These are phyloP conservation scores for Neoarius graeffei DNA, from an alignment of 2,113 vertebrate genomes.

Conservation along the genomic window DNA sequence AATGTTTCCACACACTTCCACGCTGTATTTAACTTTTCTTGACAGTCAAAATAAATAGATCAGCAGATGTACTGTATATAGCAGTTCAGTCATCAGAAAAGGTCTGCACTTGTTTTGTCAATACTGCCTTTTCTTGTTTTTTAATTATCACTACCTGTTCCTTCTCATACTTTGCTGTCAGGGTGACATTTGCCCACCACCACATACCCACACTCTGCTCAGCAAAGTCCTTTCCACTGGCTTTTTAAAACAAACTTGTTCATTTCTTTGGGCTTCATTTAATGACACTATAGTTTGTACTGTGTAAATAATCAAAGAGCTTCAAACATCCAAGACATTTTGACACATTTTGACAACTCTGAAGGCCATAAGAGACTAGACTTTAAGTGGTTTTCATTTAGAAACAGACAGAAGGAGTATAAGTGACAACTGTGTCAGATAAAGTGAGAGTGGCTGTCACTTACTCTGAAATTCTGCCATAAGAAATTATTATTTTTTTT, in stretches of 20 bases:
- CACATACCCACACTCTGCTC: neutral
- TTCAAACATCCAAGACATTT: neutral
- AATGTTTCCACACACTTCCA: neutral
- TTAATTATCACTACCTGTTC: constrained; percentile 14
- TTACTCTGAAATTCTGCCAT: constrained; percentile 9
- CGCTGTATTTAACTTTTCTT: neutral
- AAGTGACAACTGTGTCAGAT: constrained; percentile 20
- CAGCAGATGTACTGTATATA: neutral
- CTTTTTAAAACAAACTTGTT: neutral
- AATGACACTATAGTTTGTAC: constrained; percentile 3
- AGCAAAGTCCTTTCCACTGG: neutral
- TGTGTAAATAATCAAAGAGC: constrained; percentile 8
- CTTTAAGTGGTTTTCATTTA: constrained; percentile 26
- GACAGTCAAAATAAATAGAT: neutral
- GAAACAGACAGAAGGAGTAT: neutral
- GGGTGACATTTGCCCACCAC: constrained; percentile 32
- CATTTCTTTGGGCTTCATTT: constrained; percentile 14
- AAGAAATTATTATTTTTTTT: neutral
- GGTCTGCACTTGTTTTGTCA: constrained; percentile 1
- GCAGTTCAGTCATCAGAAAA: constrained; percentile 11
- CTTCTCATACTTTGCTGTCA: constrained; percentile 4
- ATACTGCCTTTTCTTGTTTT: constrained; percentile 11
- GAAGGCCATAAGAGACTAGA: neutral
- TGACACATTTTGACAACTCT: neutral
- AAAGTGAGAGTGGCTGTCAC: neutral